A percentile compares a stretch with the other conserved stretches of the same genome.
Conservation (phyloP, 2,113 vertebrate genomes). For the Leptosomus discolor region DNA sequence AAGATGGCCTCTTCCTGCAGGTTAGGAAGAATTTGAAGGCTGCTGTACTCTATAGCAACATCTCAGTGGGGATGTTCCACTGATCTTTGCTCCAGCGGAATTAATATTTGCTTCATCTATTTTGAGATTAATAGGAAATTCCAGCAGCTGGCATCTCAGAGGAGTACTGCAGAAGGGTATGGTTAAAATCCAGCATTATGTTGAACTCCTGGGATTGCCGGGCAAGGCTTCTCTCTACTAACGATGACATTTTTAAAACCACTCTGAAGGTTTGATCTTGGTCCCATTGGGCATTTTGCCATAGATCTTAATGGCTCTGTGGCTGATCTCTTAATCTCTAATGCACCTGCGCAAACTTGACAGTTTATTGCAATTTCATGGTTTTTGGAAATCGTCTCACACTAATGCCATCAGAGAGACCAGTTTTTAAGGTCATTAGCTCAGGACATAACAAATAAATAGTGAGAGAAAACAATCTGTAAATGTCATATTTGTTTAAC, state of each 20-base stretch:
- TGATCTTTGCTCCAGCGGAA: conserved; percentile 15
- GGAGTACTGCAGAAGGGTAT: background rate
- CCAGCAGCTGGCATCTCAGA: conserved; percentile 32
- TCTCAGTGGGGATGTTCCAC: background rate
- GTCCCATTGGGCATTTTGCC: conserved; percentile 21
- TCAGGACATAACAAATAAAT: conserved; percentile 47
- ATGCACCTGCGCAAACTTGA: conserved; percentile 61
- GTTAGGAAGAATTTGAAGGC: background rate
- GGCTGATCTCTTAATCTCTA: conserved; percentile 60
- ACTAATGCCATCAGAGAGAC: conserved; percentile 23
- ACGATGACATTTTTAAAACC: conserved; percentile 51
- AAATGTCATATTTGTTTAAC: conserved; percentile 65
- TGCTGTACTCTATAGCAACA: background rate
- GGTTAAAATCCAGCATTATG: conserved; percentile 17
- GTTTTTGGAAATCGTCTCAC: conserved; percentile 21
- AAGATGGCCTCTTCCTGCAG: background rate
- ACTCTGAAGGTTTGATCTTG: conserved; percentile 30
- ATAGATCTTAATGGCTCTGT: conserved; percentile 50
- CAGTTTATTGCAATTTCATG: conserved; percentile 58
- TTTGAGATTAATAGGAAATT: conserved; percentile 5
- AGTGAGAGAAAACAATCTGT: conserved; percentile 43
- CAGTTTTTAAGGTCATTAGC: conserved; percentile 57
- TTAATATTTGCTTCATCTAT: conserved; percentile 22
- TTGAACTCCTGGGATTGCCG: background rate
- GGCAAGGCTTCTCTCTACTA: conserved; percentile 2